These are phyloP conservation scores for Ctenopoma multispine DNA, from an alignment of 2,797 vertebrate species.

Conservation along the genomic window DNA sequence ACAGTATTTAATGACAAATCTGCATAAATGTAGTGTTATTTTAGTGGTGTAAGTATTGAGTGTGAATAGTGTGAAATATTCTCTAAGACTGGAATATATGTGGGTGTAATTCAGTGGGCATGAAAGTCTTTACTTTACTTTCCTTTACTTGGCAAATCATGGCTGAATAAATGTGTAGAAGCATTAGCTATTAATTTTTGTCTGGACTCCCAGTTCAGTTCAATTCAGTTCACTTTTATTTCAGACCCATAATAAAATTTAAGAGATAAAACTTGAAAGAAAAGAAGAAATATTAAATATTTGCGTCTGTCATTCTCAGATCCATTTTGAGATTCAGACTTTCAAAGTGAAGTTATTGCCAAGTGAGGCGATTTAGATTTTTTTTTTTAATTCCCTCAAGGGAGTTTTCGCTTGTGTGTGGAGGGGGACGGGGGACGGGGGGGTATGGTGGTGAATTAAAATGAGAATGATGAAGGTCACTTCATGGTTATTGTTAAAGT, in stretches of 20 bases:
- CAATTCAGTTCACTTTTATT: conserved; percentile 33
- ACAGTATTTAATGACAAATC: conserved; percentile 12
- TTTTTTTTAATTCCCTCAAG: neutral
- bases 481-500: neutral
- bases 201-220: conserved; percentile 20
- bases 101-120: conserved; percentile 41
- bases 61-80: conserved; percentile 23
- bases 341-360: neutral
- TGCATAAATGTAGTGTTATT: conserved; percentile 18
- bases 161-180: conserved; percentile 25
- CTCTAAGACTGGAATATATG: conserved; percentile 13
- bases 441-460: conserved; percentile 5
- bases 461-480: conserved; percentile 11
- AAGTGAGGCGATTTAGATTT: conserved; percentile 15
- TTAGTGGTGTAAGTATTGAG: conserved; percentile 15
- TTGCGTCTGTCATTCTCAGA: conserved; percentile 6
- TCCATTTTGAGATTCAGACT: conserved; percentile 14
- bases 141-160: too few species aligned
- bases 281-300: conserved; percentile 5
- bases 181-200: conserved; percentile 5
- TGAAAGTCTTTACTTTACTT: too few species aligned
- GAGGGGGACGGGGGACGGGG: too few species aligned
- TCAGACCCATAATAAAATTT: conserved; percentile 12
- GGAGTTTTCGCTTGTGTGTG: neutral
- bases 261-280: conserved; percentile 22